These are phyloP conservation scores for Actenoides lindsayi DNA, from an alignment of 2,113 vertebrate genomes.

Conservation along the genomic window DNA sequence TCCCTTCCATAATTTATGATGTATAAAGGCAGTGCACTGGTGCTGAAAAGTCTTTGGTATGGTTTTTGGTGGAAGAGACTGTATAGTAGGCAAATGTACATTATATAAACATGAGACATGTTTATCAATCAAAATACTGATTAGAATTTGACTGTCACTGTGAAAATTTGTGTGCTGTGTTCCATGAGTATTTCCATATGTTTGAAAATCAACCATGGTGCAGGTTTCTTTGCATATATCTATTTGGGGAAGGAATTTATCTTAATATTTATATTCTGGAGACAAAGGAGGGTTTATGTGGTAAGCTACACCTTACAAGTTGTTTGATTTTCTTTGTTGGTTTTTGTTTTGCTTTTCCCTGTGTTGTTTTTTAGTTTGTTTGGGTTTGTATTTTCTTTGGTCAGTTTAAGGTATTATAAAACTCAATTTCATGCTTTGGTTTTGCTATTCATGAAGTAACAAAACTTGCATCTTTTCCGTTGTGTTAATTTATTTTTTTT, in stretches of 20 bases:
- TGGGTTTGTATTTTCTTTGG: not conserved
- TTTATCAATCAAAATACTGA: not conserved
- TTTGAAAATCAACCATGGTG: not conserved
- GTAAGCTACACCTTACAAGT: not conserved
- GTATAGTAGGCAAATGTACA: not conserved
- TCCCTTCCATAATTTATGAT: not conserved
- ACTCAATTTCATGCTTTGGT: not conserved
- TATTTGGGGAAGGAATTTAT: not conserved
- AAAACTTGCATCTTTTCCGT: not conserved
- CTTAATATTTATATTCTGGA: not conserved
- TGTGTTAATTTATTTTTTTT: not conserved
- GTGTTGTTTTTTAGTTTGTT: not conserved
- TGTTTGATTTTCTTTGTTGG: not conserved
- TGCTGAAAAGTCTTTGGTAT: not conserved
- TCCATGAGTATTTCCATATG: rapidly evolving
- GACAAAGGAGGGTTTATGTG: not conserved
- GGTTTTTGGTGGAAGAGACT: not conserved
- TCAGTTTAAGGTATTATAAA: not conserved
- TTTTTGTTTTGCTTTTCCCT: not conserved
- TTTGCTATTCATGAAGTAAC: not conserved
- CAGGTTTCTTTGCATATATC: not conserved
- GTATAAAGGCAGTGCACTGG: not conserved
- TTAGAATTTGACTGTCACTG: not conserved
- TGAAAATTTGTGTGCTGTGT: not conserved
- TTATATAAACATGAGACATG: not conserved